phyloP scores from a whole-genome alignment of 2,797 vertebrate genomes.

The Tapirus indicus region DNA sequence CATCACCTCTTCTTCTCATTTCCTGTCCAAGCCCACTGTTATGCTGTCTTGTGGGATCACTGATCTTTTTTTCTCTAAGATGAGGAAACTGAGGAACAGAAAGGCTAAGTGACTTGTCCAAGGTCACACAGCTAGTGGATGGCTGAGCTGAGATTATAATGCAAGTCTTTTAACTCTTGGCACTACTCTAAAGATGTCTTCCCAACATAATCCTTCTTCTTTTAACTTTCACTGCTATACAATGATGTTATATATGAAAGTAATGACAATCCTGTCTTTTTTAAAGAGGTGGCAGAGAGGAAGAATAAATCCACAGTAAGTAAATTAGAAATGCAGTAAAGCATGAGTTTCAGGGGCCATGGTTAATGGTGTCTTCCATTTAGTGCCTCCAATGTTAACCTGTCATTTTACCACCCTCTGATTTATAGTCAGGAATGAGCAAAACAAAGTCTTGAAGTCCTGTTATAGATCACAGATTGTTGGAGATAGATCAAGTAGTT shows the following conservation, averaged over 20 bases:
- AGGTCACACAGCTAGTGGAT: neutral
- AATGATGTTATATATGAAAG: neutral
- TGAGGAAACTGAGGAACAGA: conserved; percentile 33
- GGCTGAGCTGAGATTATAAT: neutral
- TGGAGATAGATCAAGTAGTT: conserved; percentile 58
- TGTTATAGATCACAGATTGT: neutral
- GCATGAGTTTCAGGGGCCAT: neutral
- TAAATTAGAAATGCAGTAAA: conserved; percentile 49
- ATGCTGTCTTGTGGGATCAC: neutral
- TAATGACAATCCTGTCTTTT: conserved; percentile 28
- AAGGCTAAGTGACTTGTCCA: conserved; percentile 2
- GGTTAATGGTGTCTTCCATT: conserved; percentile 7
- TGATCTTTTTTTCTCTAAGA: neutral
- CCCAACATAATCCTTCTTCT: neutral
- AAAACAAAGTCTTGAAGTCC: conserved; percentile 50
- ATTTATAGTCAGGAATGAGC: conserved; percentile 44
- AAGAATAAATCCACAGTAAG: conserved; percentile 45
- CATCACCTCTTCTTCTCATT: conserved; percentile 49
- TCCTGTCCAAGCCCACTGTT: neutral
- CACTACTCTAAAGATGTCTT: conserved; percentile 31
- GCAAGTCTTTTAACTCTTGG: conserved; percentile 13
- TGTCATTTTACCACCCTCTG: conserved; percentile 57
- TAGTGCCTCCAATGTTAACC: neutral
- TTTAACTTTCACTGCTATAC: neutral
- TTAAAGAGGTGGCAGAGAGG: conserved; percentile 36